Evolutionary conservation across 2,888 invertebrate species (phyloP).

Genomic region (Ectemnius cavifrons): DNA sequence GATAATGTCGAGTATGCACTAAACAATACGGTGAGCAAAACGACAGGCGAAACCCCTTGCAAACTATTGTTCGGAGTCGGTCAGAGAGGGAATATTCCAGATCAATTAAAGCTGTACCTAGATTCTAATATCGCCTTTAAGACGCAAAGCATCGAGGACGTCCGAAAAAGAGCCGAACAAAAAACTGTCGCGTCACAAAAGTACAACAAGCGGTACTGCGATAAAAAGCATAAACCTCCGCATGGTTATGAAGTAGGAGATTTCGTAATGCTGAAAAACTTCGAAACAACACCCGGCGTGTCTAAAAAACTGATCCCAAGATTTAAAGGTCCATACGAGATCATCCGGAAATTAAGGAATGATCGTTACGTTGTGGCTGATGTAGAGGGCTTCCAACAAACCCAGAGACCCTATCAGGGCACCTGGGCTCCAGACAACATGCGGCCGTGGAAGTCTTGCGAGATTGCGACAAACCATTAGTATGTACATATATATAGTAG

Average conservation of each 20-base stretch:
- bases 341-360: conserved; percentile 16
- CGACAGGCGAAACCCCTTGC: conserved; percentile 59
- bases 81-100: conserved; percentile 56
- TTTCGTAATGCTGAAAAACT: conserved; percentile 45
- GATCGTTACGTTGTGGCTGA: conserved; percentile 24
- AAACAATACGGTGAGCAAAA: conserved; percentile 42
- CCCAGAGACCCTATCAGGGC: not conserved
- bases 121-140: not conserved
- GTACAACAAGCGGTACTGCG: conserved; percentile 59
- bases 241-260: conserved; percentile 38
- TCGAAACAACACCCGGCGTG: conserved; percentile 38
- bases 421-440: conserved; percentile 17
- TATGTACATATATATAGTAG: no score
- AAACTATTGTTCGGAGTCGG: conserved; percentile 62
- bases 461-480: no score
- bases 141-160: conserved; percentile 44
- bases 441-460: not conserved
- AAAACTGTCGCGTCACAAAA: conserved; percentile 51
- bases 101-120: conserved; percentile 35
- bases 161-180: conserved; percentile 31
- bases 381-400: conserved; percentile 10
- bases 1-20: conserved; percentile 46
- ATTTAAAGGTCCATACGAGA: conserved; percentile 50
- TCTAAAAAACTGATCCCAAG: conserved; percentile 44
- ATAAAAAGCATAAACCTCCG: conserved; percentile 55